Evolutionary conservation across 2,888 invertebrate species (phyloP).

Genomic region (Hirtodrosophila duncani): DNA sequence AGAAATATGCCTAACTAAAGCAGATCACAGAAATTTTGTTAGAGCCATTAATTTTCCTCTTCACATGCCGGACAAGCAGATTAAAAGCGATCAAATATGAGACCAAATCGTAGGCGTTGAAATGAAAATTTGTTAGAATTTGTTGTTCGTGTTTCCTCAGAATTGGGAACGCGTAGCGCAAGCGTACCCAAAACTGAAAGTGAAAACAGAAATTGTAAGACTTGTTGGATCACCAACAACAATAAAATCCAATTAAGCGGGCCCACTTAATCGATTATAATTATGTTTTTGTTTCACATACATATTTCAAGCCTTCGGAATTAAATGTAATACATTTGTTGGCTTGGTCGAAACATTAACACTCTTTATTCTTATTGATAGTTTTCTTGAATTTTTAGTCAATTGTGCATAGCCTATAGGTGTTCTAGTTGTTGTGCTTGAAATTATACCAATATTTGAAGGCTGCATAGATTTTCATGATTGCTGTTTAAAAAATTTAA

Average conservation of each 20-base stretch:
- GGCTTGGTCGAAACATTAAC: no score
- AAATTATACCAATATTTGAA: no score
- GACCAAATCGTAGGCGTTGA: constrained; percentile 45
- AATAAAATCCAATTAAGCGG: constrained; percentile 28
- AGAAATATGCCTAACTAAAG: constrained; percentile 44
- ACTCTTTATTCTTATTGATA: no score
- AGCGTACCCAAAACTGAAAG: no score
- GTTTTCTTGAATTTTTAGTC: no score
- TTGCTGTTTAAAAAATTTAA: no score
- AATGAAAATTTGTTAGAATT: constrained; percentile 27
- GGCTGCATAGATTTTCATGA: no score
- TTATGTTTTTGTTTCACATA: constrained; percentile 42
- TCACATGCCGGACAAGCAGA: constrained; percentile 39
- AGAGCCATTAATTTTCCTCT: constrained; percentile 46
- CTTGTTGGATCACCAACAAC: no score
- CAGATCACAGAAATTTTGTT: constrained; percentile 37
- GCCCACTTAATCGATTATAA: constrained; percentile 40
- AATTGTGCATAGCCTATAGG: no score
- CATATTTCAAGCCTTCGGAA: constrained; percentile 37
- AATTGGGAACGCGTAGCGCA: constrained; percentile 16
- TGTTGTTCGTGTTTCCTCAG: background rate
- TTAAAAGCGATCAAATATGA: constrained; percentile 33
- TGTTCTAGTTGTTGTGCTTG: no score
- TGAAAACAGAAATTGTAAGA: constrained; percentile 19
- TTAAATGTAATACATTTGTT: no score